Evolutionary conservation across 2,113 vertebrate species (phyloP).

Genomic region (Sapayoa aenigma): DNA sequence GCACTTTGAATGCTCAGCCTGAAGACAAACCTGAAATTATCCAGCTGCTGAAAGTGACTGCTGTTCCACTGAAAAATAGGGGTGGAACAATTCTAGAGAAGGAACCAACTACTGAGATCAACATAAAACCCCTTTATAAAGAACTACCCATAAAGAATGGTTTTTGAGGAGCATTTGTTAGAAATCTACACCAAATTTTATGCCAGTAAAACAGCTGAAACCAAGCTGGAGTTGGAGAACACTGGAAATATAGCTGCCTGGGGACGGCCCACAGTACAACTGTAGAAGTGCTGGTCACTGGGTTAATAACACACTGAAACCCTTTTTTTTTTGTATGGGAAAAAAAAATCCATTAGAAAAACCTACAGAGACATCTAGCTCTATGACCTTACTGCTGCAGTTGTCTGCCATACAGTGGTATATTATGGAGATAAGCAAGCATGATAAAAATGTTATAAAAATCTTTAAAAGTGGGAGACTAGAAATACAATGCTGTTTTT

Average conservation of each 20-base stretch:
- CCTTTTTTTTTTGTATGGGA: background rate
- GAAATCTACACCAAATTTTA: background rate
- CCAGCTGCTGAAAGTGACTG: background rate
- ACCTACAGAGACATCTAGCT: conserved; percentile 46
- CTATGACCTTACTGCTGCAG: conserved; percentile 10
- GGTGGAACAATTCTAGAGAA: background rate
- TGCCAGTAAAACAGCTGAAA: background rate
- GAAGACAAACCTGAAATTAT: background rate
- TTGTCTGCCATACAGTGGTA: background rate
- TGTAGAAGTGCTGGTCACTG: conserved; percentile 34
- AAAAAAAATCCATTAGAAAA: conserved; percentile 24
- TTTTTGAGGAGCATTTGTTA: background rate
- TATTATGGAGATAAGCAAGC: background rate
- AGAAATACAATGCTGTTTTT: conserved; percentile 9
- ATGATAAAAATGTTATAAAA: background rate
- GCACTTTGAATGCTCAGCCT: background rate
- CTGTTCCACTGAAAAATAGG: background rate
- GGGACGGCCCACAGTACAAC: background rate
- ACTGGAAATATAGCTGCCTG: background rate
- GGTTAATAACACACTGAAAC: conserved; percentile 36
- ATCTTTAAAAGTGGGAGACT: background rate
- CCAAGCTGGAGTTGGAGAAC: background rate
- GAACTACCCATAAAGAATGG: background rate
- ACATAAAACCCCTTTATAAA: background rate
- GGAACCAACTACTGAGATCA: background rate